Evolutionary conservation across 2,113 vertebrate genomes (phyloP), one percentile per base, ranked within the genome.

Genomic region (Macquaria ambigua): DNA sequence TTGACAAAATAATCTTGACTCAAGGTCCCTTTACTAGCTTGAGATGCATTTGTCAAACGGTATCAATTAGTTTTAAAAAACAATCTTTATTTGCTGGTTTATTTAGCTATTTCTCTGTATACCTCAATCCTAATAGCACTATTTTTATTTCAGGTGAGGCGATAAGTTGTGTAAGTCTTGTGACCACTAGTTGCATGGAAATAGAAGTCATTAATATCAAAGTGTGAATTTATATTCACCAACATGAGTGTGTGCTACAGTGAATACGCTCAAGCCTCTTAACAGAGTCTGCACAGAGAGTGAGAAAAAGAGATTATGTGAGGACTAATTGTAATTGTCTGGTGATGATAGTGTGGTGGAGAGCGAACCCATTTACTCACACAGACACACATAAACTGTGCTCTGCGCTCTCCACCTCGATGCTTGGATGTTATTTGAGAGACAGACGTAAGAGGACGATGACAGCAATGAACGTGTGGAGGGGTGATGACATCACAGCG

Each of bases 401-500:
- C 28, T 2, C 28, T 14, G 43, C 25, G 18, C 75, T 74, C 41
- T 67, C 62, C 61, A 9, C 52, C 50, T 64, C 55, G 0, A 10
- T 20, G 81, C 37, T 18, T 8, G 50, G 52, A 53, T 53, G 52
- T 53, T 20, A 53, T 53, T 11, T 63, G 55, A 59, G 25, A 68
- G 53, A 74, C 23, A 25, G 41, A 46, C 8, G 39, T 37, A 68
- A 11, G 69, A 62, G 66, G 62, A 72, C 6, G 63, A 76, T 46
- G 68, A 70, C 63, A 76, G 41, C 37, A 8, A 46, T 25, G 53
- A 23, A 31, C 16, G 56, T n/a, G 8, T 10, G 58, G 41, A 31
- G 76, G 14, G 48, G 53, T 1, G 25, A 53, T 86, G 89, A 90
- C 91, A 82, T 92, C 91, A 91, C 52, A 59, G 53, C 6, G 74